Percentiles rank a stretch among this genome's conserved stretches.
Conservation (phyloP, 2,888 invertebrate species). For the Idaea straminata region DNA sequence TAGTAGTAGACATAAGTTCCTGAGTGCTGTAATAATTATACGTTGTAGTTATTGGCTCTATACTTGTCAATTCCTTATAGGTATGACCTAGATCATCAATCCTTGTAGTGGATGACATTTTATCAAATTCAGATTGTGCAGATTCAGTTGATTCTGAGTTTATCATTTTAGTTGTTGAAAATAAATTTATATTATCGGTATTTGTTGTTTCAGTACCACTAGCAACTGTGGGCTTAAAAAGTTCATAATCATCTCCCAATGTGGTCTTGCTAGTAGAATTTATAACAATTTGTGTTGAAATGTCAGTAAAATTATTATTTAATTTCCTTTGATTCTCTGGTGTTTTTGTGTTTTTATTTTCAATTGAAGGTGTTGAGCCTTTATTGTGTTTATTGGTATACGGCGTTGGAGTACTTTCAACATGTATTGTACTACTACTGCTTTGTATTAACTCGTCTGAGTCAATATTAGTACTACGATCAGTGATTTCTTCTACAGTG, state of each 20-base stretch:
- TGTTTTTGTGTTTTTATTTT: conserved; percentile 67
- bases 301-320: conserved; percentile 57
- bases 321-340: conserved; percentile 70
- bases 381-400: conserved; percentile 42
- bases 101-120: background rate
- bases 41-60: conserved; percentile 12
- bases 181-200: background rate
- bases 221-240: background rate
- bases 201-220: background rate
- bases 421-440: conserved; percentile 56
- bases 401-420: conserved; percentile 61
- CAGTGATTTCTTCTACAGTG: conserved; percentile 3
- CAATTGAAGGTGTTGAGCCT: conserved; percentile 42
- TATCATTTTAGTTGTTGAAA: background rate
- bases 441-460: conserved; percentile 56
- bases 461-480: conserved; percentile 8
- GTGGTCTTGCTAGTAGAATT: conserved; percentile 9
- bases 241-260: background rate
- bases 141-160: background rate
- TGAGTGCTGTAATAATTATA: conserved; percentile 2
- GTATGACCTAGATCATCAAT: background rate
- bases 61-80: conserved; percentile 4
- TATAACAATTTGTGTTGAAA: conserved; percentile 15
- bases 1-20: conserved; percentile 5
- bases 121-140: background rate